A percentile compares a stretch with the other conserved stretches of the same genome.
phyloP scores from a whole-genome alignment of 2,888 invertebrate species.

The Vannuccia rotundouncinata region DNA sequence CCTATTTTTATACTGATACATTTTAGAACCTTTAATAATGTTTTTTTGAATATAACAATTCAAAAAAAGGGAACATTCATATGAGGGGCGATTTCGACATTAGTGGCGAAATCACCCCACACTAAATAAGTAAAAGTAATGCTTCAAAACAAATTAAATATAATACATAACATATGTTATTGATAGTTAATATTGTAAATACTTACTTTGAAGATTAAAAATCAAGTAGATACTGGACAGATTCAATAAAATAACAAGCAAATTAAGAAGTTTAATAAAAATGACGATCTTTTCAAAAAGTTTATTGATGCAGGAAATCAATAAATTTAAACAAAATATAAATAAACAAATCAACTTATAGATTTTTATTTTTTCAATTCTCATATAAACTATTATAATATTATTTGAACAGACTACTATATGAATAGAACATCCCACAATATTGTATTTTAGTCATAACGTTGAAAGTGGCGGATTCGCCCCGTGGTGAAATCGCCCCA shows the following conservation, averaged over 20 bases:
- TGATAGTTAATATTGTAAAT: neutral
- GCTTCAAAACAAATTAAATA: neutral
- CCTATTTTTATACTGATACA: too few species aligned
- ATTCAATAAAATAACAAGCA: neutral
- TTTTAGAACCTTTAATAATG: neutral
- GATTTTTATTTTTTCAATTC: too few species aligned
- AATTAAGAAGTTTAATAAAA: neutral
- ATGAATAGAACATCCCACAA: neutral
- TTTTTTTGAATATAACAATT: conserved; percentile 3
- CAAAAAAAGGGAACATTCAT: neutral
- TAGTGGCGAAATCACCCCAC: neutral
- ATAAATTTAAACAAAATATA: conserved; percentile 18
- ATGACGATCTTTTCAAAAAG: neutral
- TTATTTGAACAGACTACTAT: neutral
- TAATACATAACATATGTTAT: neutral
- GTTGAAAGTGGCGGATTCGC: conserved; percentile 7
- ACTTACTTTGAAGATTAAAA: conserved; percentile 21
- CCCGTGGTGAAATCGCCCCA: conserved; percentile 17
- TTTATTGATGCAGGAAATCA: neutral
- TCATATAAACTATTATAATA: neutral
- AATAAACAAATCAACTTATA: neutral
- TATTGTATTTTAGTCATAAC: neutral
- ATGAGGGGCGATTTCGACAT: conserved; percentile 7
- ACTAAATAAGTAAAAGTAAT: conserved; percentile 1
- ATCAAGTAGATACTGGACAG: conserved; percentile 2